A percentile compares a stretch with the other conserved stretches of the same genome.
These are phyloP conservation scores for Aspidiotus rigidus DNA, from an alignment of 2,888 invertebrate genomes.

Conservation along the genomic window DNA sequence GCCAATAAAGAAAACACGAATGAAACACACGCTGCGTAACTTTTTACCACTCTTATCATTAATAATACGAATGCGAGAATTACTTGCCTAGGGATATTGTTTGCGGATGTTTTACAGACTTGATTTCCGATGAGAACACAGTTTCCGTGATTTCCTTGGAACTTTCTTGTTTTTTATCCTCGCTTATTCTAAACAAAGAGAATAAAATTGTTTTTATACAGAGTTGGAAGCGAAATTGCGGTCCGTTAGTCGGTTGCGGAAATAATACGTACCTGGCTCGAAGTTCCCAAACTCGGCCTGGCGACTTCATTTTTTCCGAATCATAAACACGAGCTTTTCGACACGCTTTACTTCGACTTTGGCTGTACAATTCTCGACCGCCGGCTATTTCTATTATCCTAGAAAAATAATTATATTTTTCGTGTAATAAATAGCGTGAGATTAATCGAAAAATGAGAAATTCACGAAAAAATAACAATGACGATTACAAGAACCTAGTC, in stretches of 20 bases:
- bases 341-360: slow-evolving; percentile 68
- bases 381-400: slow-evolving; percentile 70
- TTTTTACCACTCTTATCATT: too few relatives aligned
- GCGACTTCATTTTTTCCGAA: slow-evolving; percentile 36
- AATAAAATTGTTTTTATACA: not conserved
- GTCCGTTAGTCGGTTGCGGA: too few relatives aligned
- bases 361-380: slow-evolving; percentile 72
- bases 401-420: slow-evolving; percentile 14
- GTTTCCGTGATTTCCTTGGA: slow-evolving; percentile 53
- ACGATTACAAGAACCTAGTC: too few relatives aligned
- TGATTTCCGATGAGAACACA: slow-evolving; percentile 54
- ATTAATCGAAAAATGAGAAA: too few relatives aligned
- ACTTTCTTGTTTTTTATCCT: slow-evolving; percentile 44
- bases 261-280: slow-evolving; percentile 42
- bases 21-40: too few relatives aligned
- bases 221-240: too few relatives aligned
- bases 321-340: slow-evolving; percentile 50
- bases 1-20: too few relatives aligned
- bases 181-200: slow-evolving; percentile 43
- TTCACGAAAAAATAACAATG: too few relatives aligned
- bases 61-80: not conserved
- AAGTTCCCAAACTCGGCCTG: slow-evolving; percentile 50
- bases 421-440: too few relatives aligned
- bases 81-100: slow-evolving; percentile 30
- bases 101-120: slow-evolving; percentile 45